Evolutionary conservation across 2,113 vertebrate genomes (phyloP), one percentile per base, ranked within the genome.

Genomic region (Siphamia tubifer): DNA sequence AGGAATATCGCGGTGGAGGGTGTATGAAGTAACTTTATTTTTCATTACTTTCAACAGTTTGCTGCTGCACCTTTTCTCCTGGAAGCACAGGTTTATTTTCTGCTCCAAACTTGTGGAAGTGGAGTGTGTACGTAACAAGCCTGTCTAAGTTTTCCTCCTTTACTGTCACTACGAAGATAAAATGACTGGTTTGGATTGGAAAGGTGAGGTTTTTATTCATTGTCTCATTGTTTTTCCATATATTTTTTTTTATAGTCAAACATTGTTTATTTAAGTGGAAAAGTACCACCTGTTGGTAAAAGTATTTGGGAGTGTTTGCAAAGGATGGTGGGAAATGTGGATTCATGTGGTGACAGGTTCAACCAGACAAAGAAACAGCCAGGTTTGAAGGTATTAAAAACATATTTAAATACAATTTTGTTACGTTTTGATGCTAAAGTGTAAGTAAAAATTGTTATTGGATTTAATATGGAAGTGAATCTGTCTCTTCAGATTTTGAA

Each of bases 131-230:
- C 21, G 31, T 5, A 5, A 28, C 32, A 5, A 43, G 44, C 30
- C 24, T 3, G 4, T 10, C 32, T 17, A 15, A 36, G 3, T 6
- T 12, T 7, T 20, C 28, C 1, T 28, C 21, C 4, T 23, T 23
- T 10, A 27, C 6, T 58, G 9, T 48, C 6, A n/a, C 31, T 31
- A 35, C 27, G 10, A 30, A 44, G 10, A 64, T 64, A 66, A 43
- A 79, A 64, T 83, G 39, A 81, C 9, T 0, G 4, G 1, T 15
- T 40, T 54, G 51, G 2, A n/a, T 20, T 42, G 3, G 9, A n/a
- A 68, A 77, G 82, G 83, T 89, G 21, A 83, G 79, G 2, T 8
- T 16, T 34, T 2, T 60, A 68, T 47, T 25, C 5, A 43, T 8
- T 4, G 34, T 47, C 38, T 15, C 1, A 0, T n/a, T n/a, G n/a